Percentiles rank a stretch among this genome's conserved stretches.
phyloP scores from a whole-genome alignment of 2,113 vertebrate species.

The Phaethornis superciliosus region DNA sequence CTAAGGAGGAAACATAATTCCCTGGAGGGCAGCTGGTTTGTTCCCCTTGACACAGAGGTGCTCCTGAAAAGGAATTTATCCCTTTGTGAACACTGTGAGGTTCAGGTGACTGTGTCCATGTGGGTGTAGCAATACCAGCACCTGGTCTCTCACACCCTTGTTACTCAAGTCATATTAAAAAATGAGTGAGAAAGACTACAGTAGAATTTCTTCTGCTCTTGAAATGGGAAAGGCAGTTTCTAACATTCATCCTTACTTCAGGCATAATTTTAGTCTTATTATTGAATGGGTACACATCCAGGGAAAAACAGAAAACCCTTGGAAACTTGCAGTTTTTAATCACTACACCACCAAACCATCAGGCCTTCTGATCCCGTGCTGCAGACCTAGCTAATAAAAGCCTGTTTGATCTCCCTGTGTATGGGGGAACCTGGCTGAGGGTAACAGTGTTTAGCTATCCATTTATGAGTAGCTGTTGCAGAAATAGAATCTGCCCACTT shows the following conservation, averaged over 20 bases:
- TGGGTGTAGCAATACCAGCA: neutral
- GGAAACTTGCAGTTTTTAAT: neutral
- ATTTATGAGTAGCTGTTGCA: neutral
- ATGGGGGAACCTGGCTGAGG: neutral
- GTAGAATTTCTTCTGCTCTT: neutral
- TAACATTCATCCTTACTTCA: fast-evolving
- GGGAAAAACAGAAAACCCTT: too few species aligned
- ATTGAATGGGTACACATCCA: neutral
- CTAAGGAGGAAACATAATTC: neutral
- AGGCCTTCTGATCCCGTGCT: neutral
- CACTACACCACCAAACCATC: neutral
- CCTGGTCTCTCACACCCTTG: neutral
- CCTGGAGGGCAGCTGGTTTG: neutral
- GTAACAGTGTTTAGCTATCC: neutral
- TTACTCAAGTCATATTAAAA: neutral
- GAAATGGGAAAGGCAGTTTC: neutral
- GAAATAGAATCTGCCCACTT: neutral
- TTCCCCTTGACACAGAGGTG: neutral
- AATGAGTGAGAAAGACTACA: neutral
- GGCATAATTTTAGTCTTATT: neutral
- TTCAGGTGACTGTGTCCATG: neutral
- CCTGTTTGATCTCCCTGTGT: neutral
- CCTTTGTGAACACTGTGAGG: neutral
- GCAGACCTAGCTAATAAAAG: neutral
- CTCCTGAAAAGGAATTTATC: neutral